A percentile compares a stretch with the other conserved stretches of the same genome.
phyloP scores from a whole-genome alignment of 1,140 invertebrate species.

The Aporrectodea caliginosa region DNA sequence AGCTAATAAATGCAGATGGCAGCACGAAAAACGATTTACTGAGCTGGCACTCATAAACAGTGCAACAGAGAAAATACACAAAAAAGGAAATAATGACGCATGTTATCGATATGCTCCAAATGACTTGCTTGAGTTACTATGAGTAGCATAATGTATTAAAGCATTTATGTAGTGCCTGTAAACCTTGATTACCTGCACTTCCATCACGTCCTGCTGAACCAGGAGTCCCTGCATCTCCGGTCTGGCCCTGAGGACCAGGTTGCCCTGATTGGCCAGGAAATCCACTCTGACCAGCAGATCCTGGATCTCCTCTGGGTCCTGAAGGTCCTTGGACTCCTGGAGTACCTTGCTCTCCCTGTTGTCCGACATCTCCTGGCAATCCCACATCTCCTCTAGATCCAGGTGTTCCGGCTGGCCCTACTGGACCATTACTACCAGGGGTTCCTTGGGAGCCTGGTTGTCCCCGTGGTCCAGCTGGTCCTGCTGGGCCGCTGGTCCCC shows the following conservation, averaged over 20 bases:
- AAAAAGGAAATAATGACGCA: no score
- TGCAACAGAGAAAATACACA: no score
- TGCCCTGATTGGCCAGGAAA: conserved; percentile 11
- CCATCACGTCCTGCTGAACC: conserved; percentile 11
- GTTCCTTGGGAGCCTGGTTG: conserved; percentile 2
- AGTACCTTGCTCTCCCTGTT: not conserved
- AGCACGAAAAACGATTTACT: no score
- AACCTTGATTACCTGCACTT: not conserved
- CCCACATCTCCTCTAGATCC: conserved; percentile 29
- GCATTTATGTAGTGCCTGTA: no score
- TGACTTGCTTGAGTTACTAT: no score
- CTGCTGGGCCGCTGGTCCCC: conserved; percentile 12
- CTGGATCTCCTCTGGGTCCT: conserved; percentile 20
- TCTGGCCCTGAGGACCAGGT: conserved; percentile 10
- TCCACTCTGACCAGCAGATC: conserved; percentile 7
- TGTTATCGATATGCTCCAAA: no score
- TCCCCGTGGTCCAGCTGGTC: conserved; percentile 24
- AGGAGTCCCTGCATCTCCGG: conserved; percentile 16
- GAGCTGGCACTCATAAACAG: no score
- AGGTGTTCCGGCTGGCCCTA: conserved; percentile 10
- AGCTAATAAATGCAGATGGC: no score
- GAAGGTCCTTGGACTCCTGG: conserved; percentile 5
- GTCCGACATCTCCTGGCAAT: not conserved
- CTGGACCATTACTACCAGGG: conserved; percentile 18
- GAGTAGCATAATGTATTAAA: no score